Conservation (phyloP, 2,113 vertebrate species). For the Orcinus orca region DNA sequence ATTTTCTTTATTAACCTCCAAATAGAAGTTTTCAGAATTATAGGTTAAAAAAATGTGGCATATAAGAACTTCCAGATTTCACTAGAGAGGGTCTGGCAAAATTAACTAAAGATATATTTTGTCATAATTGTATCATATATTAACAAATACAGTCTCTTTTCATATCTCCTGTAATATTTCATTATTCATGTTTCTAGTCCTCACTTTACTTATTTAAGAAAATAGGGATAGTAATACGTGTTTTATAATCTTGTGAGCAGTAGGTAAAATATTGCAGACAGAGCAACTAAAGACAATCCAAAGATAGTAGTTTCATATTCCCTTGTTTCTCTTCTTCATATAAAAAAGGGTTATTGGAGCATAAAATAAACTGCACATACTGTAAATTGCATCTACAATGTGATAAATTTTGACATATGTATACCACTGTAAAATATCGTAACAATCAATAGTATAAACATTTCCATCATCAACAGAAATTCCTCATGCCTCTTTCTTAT, state of each 20-base stretch:
- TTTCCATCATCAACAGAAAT: neutral
- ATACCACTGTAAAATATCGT: neutral
- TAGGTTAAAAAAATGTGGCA: neutral
- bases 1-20: neutral
- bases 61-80: neutral
- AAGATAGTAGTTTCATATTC: neutral
- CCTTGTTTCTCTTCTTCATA: neutral
- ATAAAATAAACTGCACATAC: neutral
- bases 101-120: neutral
- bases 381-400: no score
- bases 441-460: neutral
- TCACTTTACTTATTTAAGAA: neutral
- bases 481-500: neutral
- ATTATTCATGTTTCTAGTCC: neutral
- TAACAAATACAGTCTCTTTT: neutral
- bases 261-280: neutral
- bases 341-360: neutral
- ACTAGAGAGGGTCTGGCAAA: neutral
- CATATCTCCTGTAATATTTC: neutral
- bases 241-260: neutral
- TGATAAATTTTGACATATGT: no score
- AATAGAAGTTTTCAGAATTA: neutral
- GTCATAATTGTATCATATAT: neutral
- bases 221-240: accelerated
- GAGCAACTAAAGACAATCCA: neutral